phyloP scores from a whole-genome alignment of 2,888 invertebrate genomes.

The Venusia cambrica region DNA sequence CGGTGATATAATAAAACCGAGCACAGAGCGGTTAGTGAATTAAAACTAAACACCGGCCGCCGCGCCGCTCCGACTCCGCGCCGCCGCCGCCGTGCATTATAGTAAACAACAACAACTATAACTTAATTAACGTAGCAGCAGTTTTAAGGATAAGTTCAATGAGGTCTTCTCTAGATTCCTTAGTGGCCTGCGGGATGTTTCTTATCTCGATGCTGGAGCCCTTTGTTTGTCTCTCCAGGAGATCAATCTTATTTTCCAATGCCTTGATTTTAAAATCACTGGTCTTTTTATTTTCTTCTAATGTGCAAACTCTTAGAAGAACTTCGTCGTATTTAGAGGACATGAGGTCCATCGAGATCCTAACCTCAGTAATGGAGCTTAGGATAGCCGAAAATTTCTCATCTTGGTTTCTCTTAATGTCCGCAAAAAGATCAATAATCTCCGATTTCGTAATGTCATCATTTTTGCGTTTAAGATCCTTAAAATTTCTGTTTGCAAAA shows the following conservation, averaged over 20 bases:
- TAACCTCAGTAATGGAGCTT: slow-evolving; percentile 3
- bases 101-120: no score
- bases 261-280: neutral
- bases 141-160: neutral
- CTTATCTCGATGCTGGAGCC: slow-evolving; percentile 3
- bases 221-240: neutral
- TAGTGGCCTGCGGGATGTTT: neutral
- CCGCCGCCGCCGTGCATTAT: no score
- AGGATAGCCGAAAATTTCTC: neutral
- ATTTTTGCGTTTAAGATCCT: neutral
- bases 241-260: slow-evolving; percentile 1
- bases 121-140: no score
- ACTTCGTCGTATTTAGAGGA: slow-evolving; percentile 1
- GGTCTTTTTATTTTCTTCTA: slow-evolving; percentile 2
- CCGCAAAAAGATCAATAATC: neutral
- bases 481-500: neutral
- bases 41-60: no score
- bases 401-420: neutral
- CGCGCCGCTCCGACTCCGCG: no score
- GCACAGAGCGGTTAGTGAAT: no score
- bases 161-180: slow-evolving; percentile 2
- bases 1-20: no score
- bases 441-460: neutral
- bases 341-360: neutral
- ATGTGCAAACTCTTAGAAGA: neutral